Base-by-base conservation (phyloP, 1,140 invertebrate genomes). In the honey bee (Apis mellifera) region DNA sequence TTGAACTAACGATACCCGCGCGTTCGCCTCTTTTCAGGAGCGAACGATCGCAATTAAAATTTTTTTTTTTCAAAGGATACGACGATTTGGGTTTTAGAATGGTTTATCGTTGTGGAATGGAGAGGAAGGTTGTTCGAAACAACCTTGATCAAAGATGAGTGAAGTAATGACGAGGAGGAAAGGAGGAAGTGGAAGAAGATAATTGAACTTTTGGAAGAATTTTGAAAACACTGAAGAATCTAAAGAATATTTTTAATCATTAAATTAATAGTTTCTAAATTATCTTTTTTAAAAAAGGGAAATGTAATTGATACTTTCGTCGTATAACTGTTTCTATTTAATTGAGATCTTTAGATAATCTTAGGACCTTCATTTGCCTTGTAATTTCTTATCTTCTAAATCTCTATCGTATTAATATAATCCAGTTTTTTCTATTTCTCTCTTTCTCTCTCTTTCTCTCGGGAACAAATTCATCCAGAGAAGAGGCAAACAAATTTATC, bases 21-120 rank as follows among this genome's bases (percentile, higher is more conserved):
- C 19, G 65, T 32, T 59, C 21, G 32, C 11, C 52, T 17, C 75
- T 62, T 82, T 71, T 82, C 57, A 69, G n/a, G 11, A 2, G 26
- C 55, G 54, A 68, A 68, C 72, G 15, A 55, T 21, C n/a, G 73
- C 73, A 76, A 82, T 82, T 76, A 54, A 50, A 76, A 26, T 21
- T 15, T 71, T 48, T n/a, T 21, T 8, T 8, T 66, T 66, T 13
- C 26, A 65, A 65, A 57, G 70, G 23, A 17, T 12, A 13, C 48
- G 7, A 9, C 19, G 52, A 21, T 7, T 50, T 5, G 17, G 17
- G 15, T 70, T 69, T 52, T n/a, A 19, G 26, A 55, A 26, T 12
- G 1, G 48, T 26, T 15, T 26, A 65, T 72, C 65, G 52, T 79
- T 26, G 13, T 21, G 9, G 42, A 9, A 32, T 42, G 32, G 26